Conservation (phyloP, 2,113 vertebrate genomes). For the Cepphus grylle region DNA sequence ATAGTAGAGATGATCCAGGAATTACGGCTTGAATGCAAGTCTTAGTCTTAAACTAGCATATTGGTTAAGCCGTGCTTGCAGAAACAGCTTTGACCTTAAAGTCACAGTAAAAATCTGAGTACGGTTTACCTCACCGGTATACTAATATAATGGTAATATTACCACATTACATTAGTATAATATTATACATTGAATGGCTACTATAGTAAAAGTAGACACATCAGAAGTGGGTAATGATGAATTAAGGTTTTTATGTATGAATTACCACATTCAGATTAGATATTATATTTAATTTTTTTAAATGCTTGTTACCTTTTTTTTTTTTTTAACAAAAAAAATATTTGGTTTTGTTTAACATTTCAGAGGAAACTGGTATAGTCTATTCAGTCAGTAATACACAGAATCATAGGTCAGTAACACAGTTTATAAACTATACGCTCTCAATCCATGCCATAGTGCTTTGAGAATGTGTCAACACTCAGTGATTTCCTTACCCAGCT, state of each 20-base stretch:
- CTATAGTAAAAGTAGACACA: background rate
- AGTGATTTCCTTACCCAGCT: constrained; percentile 58
- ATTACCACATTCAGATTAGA: background rate
- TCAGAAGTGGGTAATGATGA: background rate
- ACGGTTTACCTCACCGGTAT: background rate
- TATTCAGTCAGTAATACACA: background rate
- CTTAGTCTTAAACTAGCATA: background rate
- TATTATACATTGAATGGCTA: constrained; percentile 62
- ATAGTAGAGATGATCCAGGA: background rate
- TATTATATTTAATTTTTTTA: background rate
- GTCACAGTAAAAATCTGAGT: background rate
- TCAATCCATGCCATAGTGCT: constrained; percentile 52
- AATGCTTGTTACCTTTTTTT: background rate
- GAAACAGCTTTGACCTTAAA: background rate
- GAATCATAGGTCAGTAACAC: background rate
- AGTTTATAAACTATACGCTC: background rate
- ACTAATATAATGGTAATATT: background rate
- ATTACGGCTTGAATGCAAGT: background rate
- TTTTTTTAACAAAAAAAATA: background rate
- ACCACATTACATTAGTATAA: background rate
- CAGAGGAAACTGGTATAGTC: background rate
- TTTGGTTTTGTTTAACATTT: background rate
- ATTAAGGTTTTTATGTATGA: background rate
- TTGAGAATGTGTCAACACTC: constrained; percentile 57
- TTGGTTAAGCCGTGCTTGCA: background rate